These are phyloP conservation scores for Phoenicopterus ruber DNA, from an alignment of 2,113 vertebrate genomes.

Conservation along the genomic window DNA sequence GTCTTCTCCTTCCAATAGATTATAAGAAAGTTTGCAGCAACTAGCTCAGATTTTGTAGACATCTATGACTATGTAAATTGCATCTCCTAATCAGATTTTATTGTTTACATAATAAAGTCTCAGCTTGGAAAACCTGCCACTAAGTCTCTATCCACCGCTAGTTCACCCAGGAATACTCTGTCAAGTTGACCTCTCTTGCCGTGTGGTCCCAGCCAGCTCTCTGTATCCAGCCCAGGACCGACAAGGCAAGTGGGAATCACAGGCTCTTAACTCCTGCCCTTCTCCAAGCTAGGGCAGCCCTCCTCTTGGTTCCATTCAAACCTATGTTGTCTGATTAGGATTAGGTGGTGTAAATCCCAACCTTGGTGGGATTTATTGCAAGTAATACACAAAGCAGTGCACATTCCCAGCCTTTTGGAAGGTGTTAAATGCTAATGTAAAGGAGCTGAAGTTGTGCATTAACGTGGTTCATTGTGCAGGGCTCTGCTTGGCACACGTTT, in stretches of 20 bases:
- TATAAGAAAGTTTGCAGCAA: not conserved
- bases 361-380: fast-evolving
- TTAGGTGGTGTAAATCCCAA: not conserved
- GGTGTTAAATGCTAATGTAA: not conserved
- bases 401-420: not conserved
- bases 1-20: not conserved
- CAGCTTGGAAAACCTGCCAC: not conserved
- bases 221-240: too few species aligned
- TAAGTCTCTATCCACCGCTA: not conserved
- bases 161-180: not conserved
- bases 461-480: not conserved
- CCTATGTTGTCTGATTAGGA: not conserved
- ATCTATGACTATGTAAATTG: not conserved
- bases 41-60: not conserved
- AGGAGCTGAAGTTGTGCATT: not conserved
- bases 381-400: not conserved
- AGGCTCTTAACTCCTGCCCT: not conserved
- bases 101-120: not conserved
- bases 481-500: not conserved
- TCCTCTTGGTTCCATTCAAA: not conserved
- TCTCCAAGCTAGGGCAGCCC: not conserved
- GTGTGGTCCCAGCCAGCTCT: not conserved
- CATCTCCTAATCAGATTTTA: not conserved
- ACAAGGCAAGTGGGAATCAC: fast-evolving
- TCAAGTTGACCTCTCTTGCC: not conserved